A percentile compares a stretch with the other conserved stretches of the same genome.
phyloP scores from a whole-genome alignment of 1,140 invertebrate species.

The Drosophila tsacasi region DNA sequence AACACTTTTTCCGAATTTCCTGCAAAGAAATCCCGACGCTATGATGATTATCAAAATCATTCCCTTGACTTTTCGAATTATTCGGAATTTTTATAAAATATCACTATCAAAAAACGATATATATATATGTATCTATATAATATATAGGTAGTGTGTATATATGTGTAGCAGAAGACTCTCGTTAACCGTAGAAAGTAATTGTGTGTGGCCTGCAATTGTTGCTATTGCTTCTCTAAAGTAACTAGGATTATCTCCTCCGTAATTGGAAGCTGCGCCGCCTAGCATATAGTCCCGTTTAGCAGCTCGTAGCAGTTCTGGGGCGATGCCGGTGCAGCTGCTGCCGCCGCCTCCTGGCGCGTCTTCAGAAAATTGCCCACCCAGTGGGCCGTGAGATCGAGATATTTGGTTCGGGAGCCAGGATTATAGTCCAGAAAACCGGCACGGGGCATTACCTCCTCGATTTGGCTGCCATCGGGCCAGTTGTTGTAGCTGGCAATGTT shows the following conservation, averaged over 20 bases:
- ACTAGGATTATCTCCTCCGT: constrained; percentile 47
- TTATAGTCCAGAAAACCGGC: constrained; percentile 87
- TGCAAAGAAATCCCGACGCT: constrained; percentile 20
- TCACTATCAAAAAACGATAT: constrained; percentile 58
- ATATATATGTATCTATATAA: constrained; percentile 48
- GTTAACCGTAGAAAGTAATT: constrained; percentile 75
- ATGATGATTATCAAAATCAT: constrained; percentile 8
- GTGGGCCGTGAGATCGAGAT: constrained; percentile 87
- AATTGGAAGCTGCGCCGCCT: constrained; percentile 26
- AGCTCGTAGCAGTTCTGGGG: constrained; percentile 75
- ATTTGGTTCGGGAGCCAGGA: constrained; percentile 87
- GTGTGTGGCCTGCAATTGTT: constrained; percentile 67
- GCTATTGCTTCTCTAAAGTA: constrained; percentile 78
- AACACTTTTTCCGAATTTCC: constrained; percentile 47
- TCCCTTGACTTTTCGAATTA: constrained; percentile 28
- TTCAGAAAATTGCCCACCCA: constrained; percentile 87
- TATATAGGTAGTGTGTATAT: constrained; percentile 31
- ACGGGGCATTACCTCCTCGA: constrained; percentile 87
- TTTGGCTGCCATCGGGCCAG: constrained; percentile 88
- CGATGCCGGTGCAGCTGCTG: constrained; percentile 45
- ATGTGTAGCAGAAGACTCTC: constrained; percentile 68
- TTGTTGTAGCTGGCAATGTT: constrained; percentile 88
- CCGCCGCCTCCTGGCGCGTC: constrained; percentile 72
- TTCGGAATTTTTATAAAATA: constrained; percentile 38
- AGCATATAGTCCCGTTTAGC: constrained; percentile 84